phyloP scores from a whole-genome alignment of 2,113 vertebrate species.

The Microcebus lehilahytsara region DNA sequence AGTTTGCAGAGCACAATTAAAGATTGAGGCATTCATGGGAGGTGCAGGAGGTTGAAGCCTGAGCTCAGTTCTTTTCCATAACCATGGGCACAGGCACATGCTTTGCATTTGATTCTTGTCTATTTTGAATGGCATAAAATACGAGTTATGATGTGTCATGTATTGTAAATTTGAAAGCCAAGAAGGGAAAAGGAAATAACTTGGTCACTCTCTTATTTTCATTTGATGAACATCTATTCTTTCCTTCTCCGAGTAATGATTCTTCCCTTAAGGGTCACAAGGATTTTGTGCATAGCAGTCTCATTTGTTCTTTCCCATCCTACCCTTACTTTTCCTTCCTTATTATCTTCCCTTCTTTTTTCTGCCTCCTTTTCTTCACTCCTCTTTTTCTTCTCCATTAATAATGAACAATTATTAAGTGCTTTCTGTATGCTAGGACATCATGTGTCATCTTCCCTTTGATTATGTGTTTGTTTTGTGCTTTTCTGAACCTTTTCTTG shows the following conservation, averaged over 20 bases:
- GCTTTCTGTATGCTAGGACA: neutral
- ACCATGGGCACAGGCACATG: fast-evolving
- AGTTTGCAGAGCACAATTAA: neutral
- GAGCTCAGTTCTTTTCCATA: neutral
- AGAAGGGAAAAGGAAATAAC: neutral
- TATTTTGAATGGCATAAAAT: neutral
- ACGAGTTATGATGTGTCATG: neutral
- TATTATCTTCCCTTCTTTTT: neutral
- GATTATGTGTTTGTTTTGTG: neutral
- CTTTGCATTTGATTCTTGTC: neutral
- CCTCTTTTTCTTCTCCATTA: neutral
- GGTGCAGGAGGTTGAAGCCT: neutral
- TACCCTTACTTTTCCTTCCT: neutral
- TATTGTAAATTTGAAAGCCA: neutral
- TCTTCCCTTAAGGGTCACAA: neutral
- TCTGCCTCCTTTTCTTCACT: neutral
- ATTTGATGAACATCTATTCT: neutral
- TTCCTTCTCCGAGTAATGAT: neutral
- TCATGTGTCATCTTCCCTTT: neutral
- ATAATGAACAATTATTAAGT: neutral
- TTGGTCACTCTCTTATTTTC: neutral
- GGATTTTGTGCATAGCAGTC: neutral
- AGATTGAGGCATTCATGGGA: neutral
- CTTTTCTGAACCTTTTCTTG: neutral
- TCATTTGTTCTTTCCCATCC: neutral